These are phyloP conservation scores for Brienomyrus brachyistius DNA, from an alignment of 2,113 vertebrate genomes.

Conservation along the genomic window DNA sequence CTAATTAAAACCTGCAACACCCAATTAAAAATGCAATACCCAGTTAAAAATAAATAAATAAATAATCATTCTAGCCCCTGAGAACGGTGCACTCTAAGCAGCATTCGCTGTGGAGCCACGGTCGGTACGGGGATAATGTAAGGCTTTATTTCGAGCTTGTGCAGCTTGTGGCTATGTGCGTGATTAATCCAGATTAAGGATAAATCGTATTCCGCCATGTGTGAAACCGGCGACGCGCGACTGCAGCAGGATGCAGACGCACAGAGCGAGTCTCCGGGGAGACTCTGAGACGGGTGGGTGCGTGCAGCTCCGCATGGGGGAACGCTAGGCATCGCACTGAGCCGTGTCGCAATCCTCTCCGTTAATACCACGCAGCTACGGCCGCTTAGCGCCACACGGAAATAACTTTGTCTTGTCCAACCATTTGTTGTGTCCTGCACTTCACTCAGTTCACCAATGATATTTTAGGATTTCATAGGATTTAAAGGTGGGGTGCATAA, in stretches of 20 bases:
- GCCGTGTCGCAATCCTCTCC: not conserved
- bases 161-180: slow-evolving; percentile 5
- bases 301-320: not conserved
- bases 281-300: not conserved
- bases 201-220: not conserved
- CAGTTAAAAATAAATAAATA: not conserved
- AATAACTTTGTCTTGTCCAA: not conserved
- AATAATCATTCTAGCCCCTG: not conserved
- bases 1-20: not conserved
- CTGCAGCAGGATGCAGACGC: not conserved
- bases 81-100: not conserved
- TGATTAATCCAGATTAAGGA: slow-evolving; percentile 21
- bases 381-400: not conserved
- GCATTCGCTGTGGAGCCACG: not conserved
- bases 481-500: not conserved
- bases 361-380: not conserved
- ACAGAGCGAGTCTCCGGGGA: not conserved
- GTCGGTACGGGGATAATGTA: not conserved
- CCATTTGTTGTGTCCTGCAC: not conserved
- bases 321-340: not conserved
- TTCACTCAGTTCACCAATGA: not conserved
- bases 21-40: not conserved
- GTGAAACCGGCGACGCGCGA: not conserved
- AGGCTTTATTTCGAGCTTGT: not conserved
- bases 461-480: not conserved